Evolutionary conservation across 2,113 vertebrate species (phyloP).

Genomic region (Zonotrichia leucophrys): DNA sequence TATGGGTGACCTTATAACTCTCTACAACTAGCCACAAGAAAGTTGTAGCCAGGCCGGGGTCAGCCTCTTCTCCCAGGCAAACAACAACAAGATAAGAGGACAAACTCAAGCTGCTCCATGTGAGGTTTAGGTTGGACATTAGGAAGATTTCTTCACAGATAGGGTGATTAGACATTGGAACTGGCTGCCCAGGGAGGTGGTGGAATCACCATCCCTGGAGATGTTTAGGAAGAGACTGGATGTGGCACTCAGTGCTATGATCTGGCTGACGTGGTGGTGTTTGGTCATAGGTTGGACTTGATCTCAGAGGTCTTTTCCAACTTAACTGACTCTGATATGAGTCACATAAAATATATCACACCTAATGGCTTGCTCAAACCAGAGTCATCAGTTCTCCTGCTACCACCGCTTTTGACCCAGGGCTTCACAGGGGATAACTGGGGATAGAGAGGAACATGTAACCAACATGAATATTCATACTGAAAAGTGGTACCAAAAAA

Average conservation of each 20-base stretch:
- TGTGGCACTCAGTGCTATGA: not conserved
- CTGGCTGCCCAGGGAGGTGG: not conserved
- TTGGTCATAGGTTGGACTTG: not conserved
- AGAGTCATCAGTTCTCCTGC: not conserved
- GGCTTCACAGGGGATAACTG: not conserved
- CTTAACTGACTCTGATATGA: not conserved
- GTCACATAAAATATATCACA: not conserved
- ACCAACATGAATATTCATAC: not conserved
- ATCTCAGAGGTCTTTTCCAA: not conserved
- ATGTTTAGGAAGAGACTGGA: not conserved
- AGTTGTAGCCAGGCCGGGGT: not conserved
- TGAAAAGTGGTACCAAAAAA: not conserved
- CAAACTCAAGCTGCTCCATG: not conserved
- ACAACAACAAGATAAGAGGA: rapidly evolving
- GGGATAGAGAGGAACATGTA: not conserved
- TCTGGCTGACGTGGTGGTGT: not conserved
- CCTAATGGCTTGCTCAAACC: not conserved
- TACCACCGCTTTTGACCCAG: not conserved
- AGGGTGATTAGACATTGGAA: not conserved
- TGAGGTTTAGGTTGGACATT: not conserved
- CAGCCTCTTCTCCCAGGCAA: not conserved
- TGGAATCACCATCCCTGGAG: not conserved
- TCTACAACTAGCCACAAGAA: not conserved
- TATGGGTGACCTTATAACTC: not conserved
- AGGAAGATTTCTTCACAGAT: not conserved